A percentile compares a stretch with the other conserved stretches of the same genome.
Conservation (phyloP, 2,797 vertebrate species). For the Propithecus deckenii region DNA sequence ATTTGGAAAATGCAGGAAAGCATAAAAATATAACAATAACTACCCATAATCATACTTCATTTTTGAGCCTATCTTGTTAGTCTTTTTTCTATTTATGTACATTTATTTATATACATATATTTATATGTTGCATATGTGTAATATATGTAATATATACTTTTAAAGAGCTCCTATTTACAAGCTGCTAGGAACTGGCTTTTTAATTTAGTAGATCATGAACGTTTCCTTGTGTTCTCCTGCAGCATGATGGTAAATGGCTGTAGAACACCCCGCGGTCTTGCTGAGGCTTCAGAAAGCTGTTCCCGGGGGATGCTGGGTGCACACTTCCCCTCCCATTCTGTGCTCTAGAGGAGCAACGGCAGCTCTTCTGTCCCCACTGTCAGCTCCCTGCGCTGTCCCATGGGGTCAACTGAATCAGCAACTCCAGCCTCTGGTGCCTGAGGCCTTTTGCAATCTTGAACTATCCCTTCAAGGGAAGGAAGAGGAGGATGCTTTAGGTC, state of each 20-base stretch:
- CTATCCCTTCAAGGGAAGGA: not conserved
- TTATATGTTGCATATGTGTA: not conserved
- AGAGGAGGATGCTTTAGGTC: not conserved
- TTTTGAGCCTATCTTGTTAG: not conserved
- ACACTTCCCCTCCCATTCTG: not conserved
- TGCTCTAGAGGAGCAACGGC: not conserved
- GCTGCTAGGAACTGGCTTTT: not conserved
- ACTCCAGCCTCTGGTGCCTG: not conserved
- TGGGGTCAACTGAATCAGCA: not conserved
- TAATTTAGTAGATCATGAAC: not conserved
- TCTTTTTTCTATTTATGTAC: not conserved
- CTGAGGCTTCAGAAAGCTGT: not conserved
- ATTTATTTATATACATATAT: not conserved
- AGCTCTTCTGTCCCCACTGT: not conserved
- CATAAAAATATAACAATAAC: slow-evolving; percentile 23
- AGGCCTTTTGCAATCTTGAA: not conserved
- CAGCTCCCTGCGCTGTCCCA: not conserved
- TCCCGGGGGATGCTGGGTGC: not conserved
- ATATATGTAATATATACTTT: not conserved
- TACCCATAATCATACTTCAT: not conserved
- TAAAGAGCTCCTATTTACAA: not conserved
- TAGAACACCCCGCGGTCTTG: not conserved
- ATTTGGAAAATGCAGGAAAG: slow-evolving; percentile 1
- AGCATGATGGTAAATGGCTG: not conserved
- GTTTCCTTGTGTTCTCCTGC: not conserved